Conservation (phyloP, 2,888 invertebrate genomes). For the Leucophenga montana region DNA sequence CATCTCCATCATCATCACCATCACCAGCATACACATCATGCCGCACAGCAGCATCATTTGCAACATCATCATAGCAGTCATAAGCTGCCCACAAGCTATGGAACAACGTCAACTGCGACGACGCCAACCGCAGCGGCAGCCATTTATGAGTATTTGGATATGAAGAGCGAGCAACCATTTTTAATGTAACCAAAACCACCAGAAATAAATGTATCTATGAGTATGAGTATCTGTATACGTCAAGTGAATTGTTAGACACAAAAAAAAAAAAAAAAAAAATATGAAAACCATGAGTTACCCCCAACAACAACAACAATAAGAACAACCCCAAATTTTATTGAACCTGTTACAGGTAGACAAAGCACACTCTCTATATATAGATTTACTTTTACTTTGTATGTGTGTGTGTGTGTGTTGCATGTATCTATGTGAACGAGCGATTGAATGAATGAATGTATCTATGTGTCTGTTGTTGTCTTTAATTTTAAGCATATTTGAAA, state of each 20-base stretch:
- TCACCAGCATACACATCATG: constrained; percentile 46
- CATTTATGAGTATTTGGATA: constrained; percentile 57
- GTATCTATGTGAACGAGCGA: constrained; percentile 24
- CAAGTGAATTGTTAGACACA: constrained; percentile 35
- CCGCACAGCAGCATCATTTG: constrained; percentile 27
- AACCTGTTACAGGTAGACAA: constrained; percentile 36
- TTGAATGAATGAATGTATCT: constrained; percentile 14
- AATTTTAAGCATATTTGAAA: constrained; percentile 7
- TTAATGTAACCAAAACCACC: constrained; percentile 62
- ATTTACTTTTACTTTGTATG: constrained; percentile 27
- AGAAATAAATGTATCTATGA: constrained; percentile 38
- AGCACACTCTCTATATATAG: constrained; percentile 2
- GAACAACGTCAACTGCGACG: constrained; percentile 37
- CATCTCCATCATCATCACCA: constrained; percentile 34
- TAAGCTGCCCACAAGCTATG: constrained; percentile 10
- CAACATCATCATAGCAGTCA: constrained; percentile 1
- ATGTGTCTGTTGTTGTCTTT: constrained; percentile 8
- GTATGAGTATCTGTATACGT: constrained; percentile 27
- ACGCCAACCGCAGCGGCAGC: constrained; percentile 27
- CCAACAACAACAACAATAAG: constrained; percentile 33
- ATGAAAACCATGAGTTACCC: background rate
- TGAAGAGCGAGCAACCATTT: constrained; percentile 59
- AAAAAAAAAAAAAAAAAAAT: constrained; percentile 27
- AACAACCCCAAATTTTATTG: constrained; percentile 36
- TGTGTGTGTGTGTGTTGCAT: constrained; percentile 27